A percentile compares a stretch with the other conserved stretches of the same genome.
Conservation (phyloP, 2,797 vertebrate species). For the Brotogeris chrysoptera region DNA sequence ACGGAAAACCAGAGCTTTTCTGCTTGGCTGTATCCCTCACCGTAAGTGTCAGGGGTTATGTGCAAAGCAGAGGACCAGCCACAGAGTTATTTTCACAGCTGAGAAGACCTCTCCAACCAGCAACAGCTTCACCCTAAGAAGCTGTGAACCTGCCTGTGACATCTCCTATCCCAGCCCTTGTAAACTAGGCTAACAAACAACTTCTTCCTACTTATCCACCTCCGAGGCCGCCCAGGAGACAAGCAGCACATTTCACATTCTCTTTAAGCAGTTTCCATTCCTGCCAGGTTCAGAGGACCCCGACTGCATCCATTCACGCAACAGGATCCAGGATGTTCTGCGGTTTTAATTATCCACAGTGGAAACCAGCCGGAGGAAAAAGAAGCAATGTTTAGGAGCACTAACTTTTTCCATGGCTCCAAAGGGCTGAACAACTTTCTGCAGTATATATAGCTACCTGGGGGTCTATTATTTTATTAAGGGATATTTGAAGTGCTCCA, state of each 20-base stretch:
- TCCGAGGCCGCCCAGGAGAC: background rate
- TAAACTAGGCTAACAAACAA: background rate
- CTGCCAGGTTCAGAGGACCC: background rate
- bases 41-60: background rate
- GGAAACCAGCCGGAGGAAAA: background rate
- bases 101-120: background rate
- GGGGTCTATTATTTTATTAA: slow-evolving; percentile 57
- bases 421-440: slow-evolving; percentile 30
- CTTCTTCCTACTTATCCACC: background rate
- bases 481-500: slow-evolving; percentile 21
- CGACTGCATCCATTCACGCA: background rate
- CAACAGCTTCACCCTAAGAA: background rate
- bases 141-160: background rate
- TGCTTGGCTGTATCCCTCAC: background rate
- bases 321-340: background rate
- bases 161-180: background rate
- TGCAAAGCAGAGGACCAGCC: background rate
- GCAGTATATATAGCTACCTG: slow-evolving; percentile 19
- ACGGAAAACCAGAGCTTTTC: background rate
- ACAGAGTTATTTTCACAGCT: background rate
- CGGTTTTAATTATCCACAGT: background rate
- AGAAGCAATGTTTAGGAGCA: background rate
- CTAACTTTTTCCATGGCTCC: slow-evolving; percentile 25
- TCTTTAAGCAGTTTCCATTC: background rate
- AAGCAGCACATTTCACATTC: background rate